Evolutionary conservation across 2,888 invertebrate genomes (phyloP).

Genomic region (Heliconius hortense): DNA sequence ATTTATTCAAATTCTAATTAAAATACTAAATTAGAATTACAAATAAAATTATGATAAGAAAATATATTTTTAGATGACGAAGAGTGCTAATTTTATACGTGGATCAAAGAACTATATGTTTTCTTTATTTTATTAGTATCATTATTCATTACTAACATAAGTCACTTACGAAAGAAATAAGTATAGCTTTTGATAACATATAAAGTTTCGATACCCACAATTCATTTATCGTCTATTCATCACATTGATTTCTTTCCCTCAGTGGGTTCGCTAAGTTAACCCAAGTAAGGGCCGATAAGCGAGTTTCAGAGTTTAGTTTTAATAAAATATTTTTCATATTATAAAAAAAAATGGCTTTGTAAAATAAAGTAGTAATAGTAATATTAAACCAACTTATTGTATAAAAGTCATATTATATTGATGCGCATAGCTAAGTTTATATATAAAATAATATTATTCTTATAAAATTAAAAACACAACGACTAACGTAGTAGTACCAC

Average conservation of each 20-base stretch:
- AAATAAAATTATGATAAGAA: neutral
- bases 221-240: slow-evolving; percentile 77
- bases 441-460: neutral
- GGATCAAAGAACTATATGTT: neutral
- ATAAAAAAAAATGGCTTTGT: neutral
- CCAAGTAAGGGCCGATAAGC: slow-evolving; percentile 46
- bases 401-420: neutral
- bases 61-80: neutral
- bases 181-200: slow-evolving; percentile 57
- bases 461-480: neutral
- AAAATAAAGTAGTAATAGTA: neutral
- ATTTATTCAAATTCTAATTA: no score
- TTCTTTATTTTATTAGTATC: neutral
- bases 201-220: slow-evolving; percentile 69
- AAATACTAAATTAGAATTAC: no score
- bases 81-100: neutral
- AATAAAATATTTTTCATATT: neutral
- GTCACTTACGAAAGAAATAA: slow-evolving; percentile 27
- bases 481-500: neutral
- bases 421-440: neutral
- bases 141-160: slow-evolving; percentile 18
- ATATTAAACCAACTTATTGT: neutral
- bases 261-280: slow-evolving; percentile 56
- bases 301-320: neutral
- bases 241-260: slow-evolving; percentile 72